Percentiles rank a stretch among this genome's conserved stretches.
These are phyloP conservation scores for Protobothrops mucrosquamatus DNA, from an alignment of 2,113 vertebrate genomes.

Conservation along the genomic window DNA sequence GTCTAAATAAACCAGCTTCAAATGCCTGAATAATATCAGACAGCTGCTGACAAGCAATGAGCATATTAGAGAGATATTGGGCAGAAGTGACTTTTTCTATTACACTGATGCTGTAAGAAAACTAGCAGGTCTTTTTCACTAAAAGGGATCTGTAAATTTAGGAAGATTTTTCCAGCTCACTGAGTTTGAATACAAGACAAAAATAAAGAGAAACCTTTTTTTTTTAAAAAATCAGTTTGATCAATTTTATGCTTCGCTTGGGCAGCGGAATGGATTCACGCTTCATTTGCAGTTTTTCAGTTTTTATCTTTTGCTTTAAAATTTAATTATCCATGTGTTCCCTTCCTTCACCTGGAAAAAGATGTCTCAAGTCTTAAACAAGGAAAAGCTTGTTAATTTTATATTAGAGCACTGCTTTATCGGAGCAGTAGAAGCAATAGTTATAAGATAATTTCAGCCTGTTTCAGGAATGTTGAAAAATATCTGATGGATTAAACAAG, in stretches of 20 bases:
- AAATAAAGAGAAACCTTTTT: fast-evolving
- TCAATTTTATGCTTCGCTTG: background rate
- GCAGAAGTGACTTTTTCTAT: background rate
- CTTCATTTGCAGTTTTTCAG: background rate
- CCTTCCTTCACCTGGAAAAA: fast-evolving
- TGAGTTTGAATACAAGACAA: background rate
- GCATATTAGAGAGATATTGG: background rate
- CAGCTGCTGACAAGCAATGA: background rate
- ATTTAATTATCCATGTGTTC: background rate
- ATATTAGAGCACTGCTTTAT: background rate
- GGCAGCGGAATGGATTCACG: background rate
- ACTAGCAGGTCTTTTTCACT: background rate
- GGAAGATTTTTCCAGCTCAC: background rate
- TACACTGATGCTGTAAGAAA: background rate
- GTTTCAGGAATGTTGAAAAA: background rate
- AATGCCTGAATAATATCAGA: fast-evolving
- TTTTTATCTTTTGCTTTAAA: background rate
- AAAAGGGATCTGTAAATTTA: fast-evolving
- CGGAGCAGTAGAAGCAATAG: background rate
- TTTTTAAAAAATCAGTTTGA: background rate
- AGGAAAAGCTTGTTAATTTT: background rate
- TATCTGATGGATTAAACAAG: fast-evolving
- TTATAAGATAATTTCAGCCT: too few species aligned
- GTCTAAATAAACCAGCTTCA: background rate
- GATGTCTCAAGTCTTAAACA: fast-evolving